Base-by-base conservation (phyloP, 2,113 vertebrate genomes). In the Pagrus major region DNA sequence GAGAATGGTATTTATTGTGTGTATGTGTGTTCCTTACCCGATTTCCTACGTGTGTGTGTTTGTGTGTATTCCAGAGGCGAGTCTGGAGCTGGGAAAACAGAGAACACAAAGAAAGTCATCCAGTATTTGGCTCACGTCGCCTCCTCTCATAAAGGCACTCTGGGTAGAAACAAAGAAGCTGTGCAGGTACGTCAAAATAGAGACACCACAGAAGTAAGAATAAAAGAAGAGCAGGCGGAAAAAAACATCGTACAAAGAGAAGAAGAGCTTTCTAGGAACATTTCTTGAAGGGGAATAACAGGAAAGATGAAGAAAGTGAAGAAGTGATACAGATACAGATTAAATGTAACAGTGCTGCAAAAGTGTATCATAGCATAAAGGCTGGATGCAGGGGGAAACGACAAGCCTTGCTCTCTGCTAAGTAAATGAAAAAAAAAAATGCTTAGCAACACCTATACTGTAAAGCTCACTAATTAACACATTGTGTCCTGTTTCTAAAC, bases 91-190 rank as follows among this genome's bases (percentile, higher is more conserved):
- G 96, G 97, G n/a, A 98, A 98, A 92, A 98, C 97, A 0, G 97
- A 97, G 77, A 98, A 97, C 93, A 97, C 97, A 1, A 98, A 97
- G 92, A 98, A 97, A 87, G 96, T 97, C 51, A 97, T 97, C 89
- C 97, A 98, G 93, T 97, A 97, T 86, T 89, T 97, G 56, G 97
- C 97, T 61, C 96, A 97, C 0, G 97, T 97, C 41, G 97, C 97
- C 0, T 97, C 97, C 0, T 97, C 97, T 0, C 97, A 97, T 11
- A 97, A 97, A 84, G 88, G 87, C 35, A 88, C 93, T 31, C 82
- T 75, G 42, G 93, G 89, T 42, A 90, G 94, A 58, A 93, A 85
- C 85, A 95, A 95, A 79, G 94, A 95, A 71, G 37, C 88, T 35
- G 44, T 66, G 5, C 94, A 93, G 94, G 95, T 95, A 86, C 0